phyloP scores from a whole-genome alignment of 30 jellyfish, hydroid and myxozoan genomes.

The Hydractinia echinata region DNA sequence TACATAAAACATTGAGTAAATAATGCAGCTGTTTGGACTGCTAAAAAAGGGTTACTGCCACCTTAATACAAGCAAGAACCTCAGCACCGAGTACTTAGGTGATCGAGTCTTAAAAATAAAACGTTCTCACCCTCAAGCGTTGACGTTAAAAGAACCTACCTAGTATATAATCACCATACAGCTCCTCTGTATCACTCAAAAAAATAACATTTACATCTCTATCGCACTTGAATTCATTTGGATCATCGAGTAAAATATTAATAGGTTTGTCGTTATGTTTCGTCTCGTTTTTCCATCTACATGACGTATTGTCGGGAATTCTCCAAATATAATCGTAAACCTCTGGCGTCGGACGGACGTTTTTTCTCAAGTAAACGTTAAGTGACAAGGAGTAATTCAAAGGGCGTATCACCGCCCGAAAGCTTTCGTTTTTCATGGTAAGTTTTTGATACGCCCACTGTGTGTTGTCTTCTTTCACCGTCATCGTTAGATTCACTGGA shows the following conservation, averaged over 20 bases:
- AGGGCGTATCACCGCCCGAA: constrained; percentile 7
- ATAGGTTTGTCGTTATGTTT: neutral
- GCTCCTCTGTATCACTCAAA: constrained; percentile 3
- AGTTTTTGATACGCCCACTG: constrained; percentile 32
- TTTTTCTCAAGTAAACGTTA: constrained; percentile 30
- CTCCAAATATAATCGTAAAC: constrained; percentile 38
- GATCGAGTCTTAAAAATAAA: too few species aligned
- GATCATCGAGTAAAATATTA: constrained; percentile 1
- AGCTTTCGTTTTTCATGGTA: constrained; percentile 20
- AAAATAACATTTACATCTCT: neutral
- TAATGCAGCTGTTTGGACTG: too few species aligned
- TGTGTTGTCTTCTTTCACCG: neutral
- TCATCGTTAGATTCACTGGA: constrained; percentile 27
- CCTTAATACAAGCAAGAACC: too few species aligned
- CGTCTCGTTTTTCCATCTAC: constrained; percentile 17
- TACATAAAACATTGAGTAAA: too few species aligned
- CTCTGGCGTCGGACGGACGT: constrained; percentile 44
- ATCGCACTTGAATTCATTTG: neutral
- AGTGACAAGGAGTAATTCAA: constrained; percentile 27
- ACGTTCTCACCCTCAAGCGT: too few species aligned
- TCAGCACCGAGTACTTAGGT: too few species aligned
- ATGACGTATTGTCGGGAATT: constrained; percentile 47
- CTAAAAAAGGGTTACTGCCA: too few species aligned
- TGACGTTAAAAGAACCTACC: neutral
- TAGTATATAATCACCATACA: neutral